A percentile compares a stretch with the other conserved stretches of the same genome.
phyloP scores from a whole-genome alignment of 2,797 vertebrate species.

The Melanotaenia nigrans region DNA sequence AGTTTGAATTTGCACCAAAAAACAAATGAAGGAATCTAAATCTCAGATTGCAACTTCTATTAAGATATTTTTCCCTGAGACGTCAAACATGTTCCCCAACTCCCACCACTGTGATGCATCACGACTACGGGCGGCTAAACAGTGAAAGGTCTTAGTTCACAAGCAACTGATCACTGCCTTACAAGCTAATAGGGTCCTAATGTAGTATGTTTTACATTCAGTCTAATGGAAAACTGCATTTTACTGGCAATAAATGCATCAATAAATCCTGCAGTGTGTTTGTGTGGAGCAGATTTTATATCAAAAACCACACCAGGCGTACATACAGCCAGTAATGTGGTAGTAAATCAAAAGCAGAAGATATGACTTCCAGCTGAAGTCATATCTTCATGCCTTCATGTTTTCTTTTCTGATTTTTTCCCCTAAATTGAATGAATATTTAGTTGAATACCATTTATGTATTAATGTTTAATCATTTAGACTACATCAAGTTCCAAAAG shows the following conservation, averaged over 20 bases:
- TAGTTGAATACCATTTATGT: not conserved
- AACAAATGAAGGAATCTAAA: not conserved
- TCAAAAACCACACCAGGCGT: slow-evolving; percentile 19
- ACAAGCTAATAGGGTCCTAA: slow-evolving; percentile 20
- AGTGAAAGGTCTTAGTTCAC: slow-evolving; percentile 60
- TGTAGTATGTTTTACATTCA: slow-evolving; percentile 14
- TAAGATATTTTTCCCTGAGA: slow-evolving; percentile 1
- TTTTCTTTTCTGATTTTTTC: not conserved
- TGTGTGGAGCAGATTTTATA: slow-evolving; percentile 25
- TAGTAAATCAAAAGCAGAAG: slow-evolving; percentile 23
- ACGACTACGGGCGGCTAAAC: not conserved
- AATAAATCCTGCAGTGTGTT: slow-evolving; percentile 30
- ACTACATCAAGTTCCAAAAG: not conserved
- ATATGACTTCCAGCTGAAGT: slow-evolving; percentile 13
- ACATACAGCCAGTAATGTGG: not conserved
- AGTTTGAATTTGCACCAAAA: not conserved
- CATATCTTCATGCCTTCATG: too few species aligned
- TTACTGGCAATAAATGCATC: slow-evolving; percentile 30
- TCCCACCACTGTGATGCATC: slow-evolving; percentile 8
- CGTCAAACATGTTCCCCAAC: slow-evolving; percentile 1
- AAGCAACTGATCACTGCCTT: slow-evolving; percentile 17
- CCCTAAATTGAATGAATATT: not conserved
- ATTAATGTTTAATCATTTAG: not conserved
- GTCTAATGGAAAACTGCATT: slow-evolving; percentile 21
- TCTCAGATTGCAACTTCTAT: slow-evolving; percentile 5